These are phyloP conservation scores for Nicator chloris DNA, from an alignment of 2,113 vertebrate species.

Conservation along the genomic window DNA sequence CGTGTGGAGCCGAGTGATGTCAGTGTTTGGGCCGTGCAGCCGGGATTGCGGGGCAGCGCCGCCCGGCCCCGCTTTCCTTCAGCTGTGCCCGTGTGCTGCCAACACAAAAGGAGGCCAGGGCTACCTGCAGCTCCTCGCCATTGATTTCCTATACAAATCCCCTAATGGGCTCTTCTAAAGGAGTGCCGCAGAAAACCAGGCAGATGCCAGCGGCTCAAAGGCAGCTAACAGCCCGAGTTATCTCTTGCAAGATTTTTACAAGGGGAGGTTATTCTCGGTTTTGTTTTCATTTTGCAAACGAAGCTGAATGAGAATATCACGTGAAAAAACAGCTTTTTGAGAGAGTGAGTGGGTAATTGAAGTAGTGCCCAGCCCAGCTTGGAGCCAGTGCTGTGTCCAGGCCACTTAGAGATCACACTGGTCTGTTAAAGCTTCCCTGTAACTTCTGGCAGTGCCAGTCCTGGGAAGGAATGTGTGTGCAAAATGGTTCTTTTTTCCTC, in stretches of 20 bases:
- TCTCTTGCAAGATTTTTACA: background rate
- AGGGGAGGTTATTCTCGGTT: background rate
- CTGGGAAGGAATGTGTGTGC: background rate
- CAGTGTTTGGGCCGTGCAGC: background rate
- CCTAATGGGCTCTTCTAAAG: background rate
- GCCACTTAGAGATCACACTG: background rate
- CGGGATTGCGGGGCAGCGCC: background rate
- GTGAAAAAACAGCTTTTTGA: background rate
- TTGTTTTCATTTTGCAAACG: background rate
- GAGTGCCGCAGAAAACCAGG: background rate
- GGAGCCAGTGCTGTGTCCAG: background rate
- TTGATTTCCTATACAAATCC: background rate
- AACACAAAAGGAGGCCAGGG: background rate
- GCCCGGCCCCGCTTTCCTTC: background rate
- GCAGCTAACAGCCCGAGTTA: background rate
- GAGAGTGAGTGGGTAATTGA: accelerated
- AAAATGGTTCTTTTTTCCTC: background rate
- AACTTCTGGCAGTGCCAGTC: background rate
- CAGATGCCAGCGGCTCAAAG: background rate
- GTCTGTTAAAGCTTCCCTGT: background rate
- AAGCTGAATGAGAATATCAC: background rate
- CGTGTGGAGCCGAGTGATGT: background rate
- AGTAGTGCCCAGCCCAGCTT: background rate
- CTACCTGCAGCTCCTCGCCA: background rate
- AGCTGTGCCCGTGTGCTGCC: background rate